These are phyloP conservation scores for Meloe dianella DNA, from an alignment of 2,888 invertebrate genomes.

Conservation along the genomic window DNA sequence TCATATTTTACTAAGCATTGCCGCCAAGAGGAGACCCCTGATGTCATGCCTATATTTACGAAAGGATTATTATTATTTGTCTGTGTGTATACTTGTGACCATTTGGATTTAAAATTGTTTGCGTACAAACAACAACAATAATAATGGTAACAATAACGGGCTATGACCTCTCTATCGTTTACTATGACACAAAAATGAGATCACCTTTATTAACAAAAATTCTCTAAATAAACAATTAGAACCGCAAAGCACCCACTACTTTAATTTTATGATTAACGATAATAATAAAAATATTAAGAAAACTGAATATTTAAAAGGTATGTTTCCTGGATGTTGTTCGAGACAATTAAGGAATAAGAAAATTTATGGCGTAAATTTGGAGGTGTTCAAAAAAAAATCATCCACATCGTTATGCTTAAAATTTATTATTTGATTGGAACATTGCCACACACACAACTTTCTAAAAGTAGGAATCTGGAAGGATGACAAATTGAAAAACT, in stretches of 20 bases:
- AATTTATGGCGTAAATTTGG: too few species aligned
- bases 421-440: background rate
- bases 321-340: background rate
- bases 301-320: background rate
- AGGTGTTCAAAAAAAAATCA: background rate
- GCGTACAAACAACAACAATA: conserved; percentile 27
- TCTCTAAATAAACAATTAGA: background rate
- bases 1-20: background rate
- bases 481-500: background rate
- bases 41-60: conserved; percentile 34
- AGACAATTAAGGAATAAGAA: too few species aligned
- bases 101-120: conserved; percentile 28
- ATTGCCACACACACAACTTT: background rate
- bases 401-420: background rate
- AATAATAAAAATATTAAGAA: too few species aligned
- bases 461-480: background rate
- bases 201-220: conserved; percentile 29
- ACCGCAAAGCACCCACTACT: background rate
- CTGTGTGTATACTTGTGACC: conserved; percentile 16
- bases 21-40: conserved; percentile 20
- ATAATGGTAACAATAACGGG: conserved; percentile 15
- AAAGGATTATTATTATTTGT: conserved; percentile 19
- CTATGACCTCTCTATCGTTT: conserved; percentile 31
- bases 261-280: background rate
- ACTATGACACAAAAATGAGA: conserved; percentile 32